Conservation (phyloP, 2,797 vertebrate species). For the Poecilia velifera region DNA sequence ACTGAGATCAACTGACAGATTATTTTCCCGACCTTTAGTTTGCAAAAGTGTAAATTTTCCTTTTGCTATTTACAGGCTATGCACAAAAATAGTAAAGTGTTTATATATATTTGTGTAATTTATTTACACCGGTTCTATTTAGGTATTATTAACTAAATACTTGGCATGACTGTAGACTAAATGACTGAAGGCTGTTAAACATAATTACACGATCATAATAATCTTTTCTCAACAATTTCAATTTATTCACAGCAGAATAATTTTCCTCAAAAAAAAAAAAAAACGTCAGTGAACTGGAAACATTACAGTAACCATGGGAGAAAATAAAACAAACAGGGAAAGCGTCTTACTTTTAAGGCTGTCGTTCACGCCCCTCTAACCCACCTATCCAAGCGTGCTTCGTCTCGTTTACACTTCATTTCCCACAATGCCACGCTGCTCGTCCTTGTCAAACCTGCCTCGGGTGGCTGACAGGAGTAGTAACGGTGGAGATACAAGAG, state of each 20-base stretch:
- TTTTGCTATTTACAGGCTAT: neutral
- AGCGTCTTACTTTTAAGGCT: neutral
- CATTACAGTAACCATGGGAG: neutral
- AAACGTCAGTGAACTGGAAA: neutral
- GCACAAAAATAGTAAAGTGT: neutral
- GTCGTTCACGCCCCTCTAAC: slow-evolving; percentile 70
- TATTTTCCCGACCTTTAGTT: neutral
- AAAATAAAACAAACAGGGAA: neutral
- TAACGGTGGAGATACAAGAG: slow-evolving; percentile 35
- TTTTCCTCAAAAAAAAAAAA: neutral
- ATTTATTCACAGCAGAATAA: neutral
- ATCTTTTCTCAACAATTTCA: neutral
- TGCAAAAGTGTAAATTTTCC: neutral
- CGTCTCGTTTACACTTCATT: slow-evolving; percentile 59
- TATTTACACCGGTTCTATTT: neutral
- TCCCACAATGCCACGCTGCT: slow-evolving; percentile 73
- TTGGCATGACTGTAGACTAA: neutral
- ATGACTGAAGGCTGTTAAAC: neutral
- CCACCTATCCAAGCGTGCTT: slow-evolving; percentile 69
- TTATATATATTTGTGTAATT: neutral
- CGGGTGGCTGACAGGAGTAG: slow-evolving; percentile 51
- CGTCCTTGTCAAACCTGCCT: slow-evolving; percentile 63
- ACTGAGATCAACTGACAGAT: neutral
- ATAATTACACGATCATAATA: neutral
- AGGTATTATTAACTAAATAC: neutral